Percentiles rank a stretch among this genome's conserved stretches.
Evolutionary conservation across 2,113 vertebrate genomes (phyloP).

Genomic region (Macquaria australasica): DNA sequence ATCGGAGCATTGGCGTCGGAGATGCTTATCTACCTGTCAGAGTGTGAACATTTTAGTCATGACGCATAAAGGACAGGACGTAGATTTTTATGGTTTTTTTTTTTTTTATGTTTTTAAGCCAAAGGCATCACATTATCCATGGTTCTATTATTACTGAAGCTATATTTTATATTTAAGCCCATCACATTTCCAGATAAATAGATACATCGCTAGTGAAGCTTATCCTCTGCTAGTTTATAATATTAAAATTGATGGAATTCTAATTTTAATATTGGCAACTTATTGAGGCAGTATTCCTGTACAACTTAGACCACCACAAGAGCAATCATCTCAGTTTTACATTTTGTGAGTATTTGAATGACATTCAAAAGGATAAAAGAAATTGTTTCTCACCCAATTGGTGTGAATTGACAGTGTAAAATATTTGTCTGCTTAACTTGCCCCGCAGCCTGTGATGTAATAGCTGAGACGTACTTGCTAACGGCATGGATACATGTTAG

Average conservation of each 20-base stretch:
- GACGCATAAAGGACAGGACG: background rate
- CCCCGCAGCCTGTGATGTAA: background rate
- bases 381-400: background rate
- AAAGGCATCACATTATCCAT: background rate
- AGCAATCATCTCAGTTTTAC: background rate
- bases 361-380: background rate
- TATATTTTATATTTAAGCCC: background rate
- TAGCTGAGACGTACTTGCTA: conserved; percentile 5
- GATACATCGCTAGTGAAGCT: background rate
- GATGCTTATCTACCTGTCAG: conserved; percentile 8
- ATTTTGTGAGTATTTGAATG: background rate
- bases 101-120: background rate
- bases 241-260: background rate
- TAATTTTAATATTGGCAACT: background rate
- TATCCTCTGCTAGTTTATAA: background rate
- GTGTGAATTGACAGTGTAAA: background rate
- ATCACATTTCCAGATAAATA: background rate
- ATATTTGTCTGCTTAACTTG: background rate
- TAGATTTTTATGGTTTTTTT: background rate
- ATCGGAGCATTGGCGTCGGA: conserved; percentile 18
- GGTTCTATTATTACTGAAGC: background rate
- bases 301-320: background rate
- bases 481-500: conserved; percentile 8
- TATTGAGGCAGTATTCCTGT: background rate
- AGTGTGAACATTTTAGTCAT: conserved; percentile 9